phyloP scores from a whole-genome alignment of 2,888 invertebrate genomes.

The Diplazon laetatorius region DNA sequence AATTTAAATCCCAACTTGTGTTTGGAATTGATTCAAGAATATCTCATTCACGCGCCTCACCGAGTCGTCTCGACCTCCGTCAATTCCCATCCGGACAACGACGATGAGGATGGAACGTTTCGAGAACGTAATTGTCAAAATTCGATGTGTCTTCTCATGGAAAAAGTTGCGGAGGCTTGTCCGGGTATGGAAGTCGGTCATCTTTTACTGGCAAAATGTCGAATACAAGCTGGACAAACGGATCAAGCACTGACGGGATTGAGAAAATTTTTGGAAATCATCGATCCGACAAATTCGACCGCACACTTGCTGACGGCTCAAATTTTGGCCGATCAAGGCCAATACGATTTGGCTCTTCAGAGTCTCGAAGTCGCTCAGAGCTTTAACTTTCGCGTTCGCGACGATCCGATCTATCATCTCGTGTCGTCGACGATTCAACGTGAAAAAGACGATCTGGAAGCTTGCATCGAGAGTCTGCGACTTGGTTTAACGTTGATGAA shows the following conservation, averaged over 20 bases:
- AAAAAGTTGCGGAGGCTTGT: constrained; percentile 89
- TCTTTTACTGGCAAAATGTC: constrained; percentile 90
- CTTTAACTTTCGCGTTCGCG: constrained; percentile 95
- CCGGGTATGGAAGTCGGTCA: constrained; percentile 90
- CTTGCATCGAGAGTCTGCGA: constrained; percentile 89
- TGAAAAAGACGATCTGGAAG: constrained; percentile 87
- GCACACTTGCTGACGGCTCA: constrained; percentile 94
- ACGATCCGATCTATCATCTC: constrained; percentile 95
- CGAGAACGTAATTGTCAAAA: constrained; percentile 23
- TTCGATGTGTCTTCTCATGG: constrained; percentile 83
- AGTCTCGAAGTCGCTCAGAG: constrained; percentile 95
- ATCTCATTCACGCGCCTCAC: constrained; percentile 89
- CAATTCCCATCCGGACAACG: not conserved
- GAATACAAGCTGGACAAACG: constrained; percentile 91
- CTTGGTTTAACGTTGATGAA: constrained; percentile 87
- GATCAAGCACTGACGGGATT: constrained; percentile 88
- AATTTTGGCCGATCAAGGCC: constrained; percentile 89
- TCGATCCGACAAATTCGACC: constrained; percentile 91
- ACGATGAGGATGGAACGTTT: constrained; percentile 26
- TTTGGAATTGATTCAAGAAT: constrained; percentile 90
- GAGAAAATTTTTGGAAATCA: constrained; percentile 88
- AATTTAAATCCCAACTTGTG: constrained; percentile 94
- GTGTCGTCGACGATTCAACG: constrained; percentile 93
- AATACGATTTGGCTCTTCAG: constrained; percentile 91
- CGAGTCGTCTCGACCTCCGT: constrained; percentile 79